A percentile compares a stretch with the other conserved stretches of the same genome.
These are phyloP conservation scores for Sialia sialis DNA, from an alignment of 2,113 vertebrate genomes.

Conservation along the genomic window DNA sequence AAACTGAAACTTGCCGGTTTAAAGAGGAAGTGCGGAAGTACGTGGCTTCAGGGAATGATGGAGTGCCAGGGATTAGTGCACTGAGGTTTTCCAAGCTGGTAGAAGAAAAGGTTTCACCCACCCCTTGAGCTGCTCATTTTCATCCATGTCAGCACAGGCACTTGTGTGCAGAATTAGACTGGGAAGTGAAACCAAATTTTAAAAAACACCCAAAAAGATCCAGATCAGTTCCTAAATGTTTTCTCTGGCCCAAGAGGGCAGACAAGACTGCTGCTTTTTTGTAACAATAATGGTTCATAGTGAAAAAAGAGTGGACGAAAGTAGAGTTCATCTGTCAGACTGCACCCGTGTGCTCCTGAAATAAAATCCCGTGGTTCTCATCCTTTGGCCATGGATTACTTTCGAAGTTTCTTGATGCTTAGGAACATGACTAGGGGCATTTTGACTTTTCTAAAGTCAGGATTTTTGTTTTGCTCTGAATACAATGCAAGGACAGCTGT, in stretches of 20 bases:
- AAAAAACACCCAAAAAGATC: not conserved
- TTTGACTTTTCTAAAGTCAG: not conserved
- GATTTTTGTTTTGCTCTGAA: not conserved
- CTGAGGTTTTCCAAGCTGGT: not conserved
- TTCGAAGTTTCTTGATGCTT: not conserved
- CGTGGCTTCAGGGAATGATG: not conserved
- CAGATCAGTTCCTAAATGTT: not conserved
- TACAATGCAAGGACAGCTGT: rapidly evolving
- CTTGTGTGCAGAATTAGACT: not conserved
- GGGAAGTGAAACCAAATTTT: not conserved
- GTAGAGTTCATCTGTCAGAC: not conserved
- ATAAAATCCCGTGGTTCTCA: not conserved
- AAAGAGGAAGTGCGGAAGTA: not conserved
- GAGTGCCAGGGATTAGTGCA: not conserved
- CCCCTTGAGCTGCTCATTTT: conserved; percentile 21
- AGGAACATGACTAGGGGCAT: not conserved
- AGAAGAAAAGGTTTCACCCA: not conserved
- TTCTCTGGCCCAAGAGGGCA: not conserved
- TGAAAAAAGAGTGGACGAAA: not conserved
- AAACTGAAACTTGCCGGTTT: not conserved
- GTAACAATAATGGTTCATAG: not conserved
- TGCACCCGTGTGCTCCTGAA: not conserved
- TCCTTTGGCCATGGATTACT: not conserved
- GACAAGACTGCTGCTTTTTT: not conserved
- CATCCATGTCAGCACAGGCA: not conserved